Evolutionary conservation across 2,113 vertebrate genomes (phyloP).

Genomic region (Haemorhous mexicanus): DNA sequence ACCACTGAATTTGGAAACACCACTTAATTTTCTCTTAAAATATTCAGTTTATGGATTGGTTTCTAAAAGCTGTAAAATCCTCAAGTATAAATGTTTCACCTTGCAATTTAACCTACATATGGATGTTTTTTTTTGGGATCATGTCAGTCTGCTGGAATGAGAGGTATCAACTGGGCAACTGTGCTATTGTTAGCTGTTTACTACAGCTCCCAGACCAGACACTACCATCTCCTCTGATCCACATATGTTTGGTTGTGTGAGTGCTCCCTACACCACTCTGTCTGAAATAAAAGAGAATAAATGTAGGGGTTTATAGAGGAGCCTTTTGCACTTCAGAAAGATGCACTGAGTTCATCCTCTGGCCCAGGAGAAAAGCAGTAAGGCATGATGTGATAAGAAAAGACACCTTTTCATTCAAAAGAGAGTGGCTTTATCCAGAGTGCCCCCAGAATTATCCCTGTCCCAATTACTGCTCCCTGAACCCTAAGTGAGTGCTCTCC

Average conservation of each 20-base stretch:
- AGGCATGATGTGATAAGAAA: background rate
- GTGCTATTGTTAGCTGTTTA: background rate
- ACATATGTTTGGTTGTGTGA: background rate
- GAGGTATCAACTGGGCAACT: background rate
- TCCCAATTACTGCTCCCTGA: background rate
- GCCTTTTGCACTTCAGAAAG: background rate
- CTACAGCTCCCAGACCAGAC: background rate
- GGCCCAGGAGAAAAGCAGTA: background rate
- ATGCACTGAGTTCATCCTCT: background rate
- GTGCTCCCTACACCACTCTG: background rate
- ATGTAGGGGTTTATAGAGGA: background rate
- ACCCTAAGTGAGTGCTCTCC: background rate
- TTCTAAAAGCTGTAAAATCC: background rate
- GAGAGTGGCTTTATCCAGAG: background rate
- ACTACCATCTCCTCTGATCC: background rate
- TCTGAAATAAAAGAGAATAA: background rate
- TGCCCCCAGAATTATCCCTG: background rate
- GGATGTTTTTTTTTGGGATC: rapidly evolving
- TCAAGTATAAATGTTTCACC: background rate
- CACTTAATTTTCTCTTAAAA: background rate
- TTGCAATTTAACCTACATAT: background rate
- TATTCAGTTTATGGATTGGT: background rate
- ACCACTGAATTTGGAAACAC: background rate
- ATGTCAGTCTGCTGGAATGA: background rate
- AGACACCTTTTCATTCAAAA: background rate